phyloP scores from a whole-genome alignment of 2,888 invertebrate genomes.

The Heliconius sara region DNA sequence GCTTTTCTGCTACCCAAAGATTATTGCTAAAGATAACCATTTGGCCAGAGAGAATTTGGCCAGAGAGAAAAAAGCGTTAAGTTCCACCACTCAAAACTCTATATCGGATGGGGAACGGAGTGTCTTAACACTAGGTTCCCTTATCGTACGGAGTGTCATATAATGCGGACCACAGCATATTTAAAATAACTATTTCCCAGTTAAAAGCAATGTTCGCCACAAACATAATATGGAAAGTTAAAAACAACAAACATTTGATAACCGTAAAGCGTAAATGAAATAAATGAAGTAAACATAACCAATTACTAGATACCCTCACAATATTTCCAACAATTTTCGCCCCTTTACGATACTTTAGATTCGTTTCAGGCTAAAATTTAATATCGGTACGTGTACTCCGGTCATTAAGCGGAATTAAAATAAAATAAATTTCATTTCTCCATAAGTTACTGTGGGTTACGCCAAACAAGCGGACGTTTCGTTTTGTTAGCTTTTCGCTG shows the following conservation, averaged over 20 bases:
- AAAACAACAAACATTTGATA: constrained; percentile 24
- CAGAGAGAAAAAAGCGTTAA: neutral
- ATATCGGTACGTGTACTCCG: constrained; percentile 41
- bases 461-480: constrained; percentile 25
- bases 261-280: constrained; percentile 17
- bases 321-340: constrained; percentile 41
- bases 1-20: no score
- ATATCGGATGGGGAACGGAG: no score
- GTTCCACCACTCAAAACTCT: neutral
- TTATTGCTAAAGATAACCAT: no score
- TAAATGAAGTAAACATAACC: constrained; percentile 35
- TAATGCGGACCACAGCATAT: no score
- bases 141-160: neutral
- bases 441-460: constrained; percentile 40
- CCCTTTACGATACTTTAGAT: constrained; percentile 43
- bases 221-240: constrained; percentile 49
- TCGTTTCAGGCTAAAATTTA: constrained; percentile 42
- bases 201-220: neutral
- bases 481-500: neutral
- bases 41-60: no score
- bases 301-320: constrained; percentile 39
- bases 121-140: neutral
- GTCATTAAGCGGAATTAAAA: constrained; percentile 49
- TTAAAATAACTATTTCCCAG: neutral
- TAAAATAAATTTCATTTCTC: constrained; percentile 46